These are phyloP conservation scores for Pecten maximus DNA, from an alignment of 2,888 invertebrate genomes.

Conservation along the genomic window DNA sequence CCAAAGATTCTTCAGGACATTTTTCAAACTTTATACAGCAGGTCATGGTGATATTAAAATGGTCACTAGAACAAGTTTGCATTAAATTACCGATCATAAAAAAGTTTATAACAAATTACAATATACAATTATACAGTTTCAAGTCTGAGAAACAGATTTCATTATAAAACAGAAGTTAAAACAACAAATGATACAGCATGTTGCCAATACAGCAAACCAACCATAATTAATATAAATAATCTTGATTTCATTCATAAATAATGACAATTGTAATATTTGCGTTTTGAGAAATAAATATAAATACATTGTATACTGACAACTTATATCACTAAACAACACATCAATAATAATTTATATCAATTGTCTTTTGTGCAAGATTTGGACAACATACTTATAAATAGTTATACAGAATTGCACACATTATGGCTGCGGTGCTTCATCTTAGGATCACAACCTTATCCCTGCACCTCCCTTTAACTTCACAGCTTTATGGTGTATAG, in stretches of 20 bases:
- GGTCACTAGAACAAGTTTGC: not conserved
- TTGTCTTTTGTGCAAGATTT: constrained; percentile 35
- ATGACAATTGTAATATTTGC: constrained; percentile 18
- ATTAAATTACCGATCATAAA: not conserved
- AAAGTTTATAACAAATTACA: not conserved
- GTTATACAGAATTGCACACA: constrained; percentile 26
- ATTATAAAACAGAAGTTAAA: constrained; percentile 19
- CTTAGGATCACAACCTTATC: constrained; percentile 10
- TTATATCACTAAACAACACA: constrained; percentile 33
- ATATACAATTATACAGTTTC: not conserved
- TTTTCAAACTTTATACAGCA: not conserved
- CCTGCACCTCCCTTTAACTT: constrained; percentile 6
- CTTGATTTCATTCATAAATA: constrained; percentile 33
- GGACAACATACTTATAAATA: constrained; percentile 29
- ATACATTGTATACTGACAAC: constrained; percentile 29
- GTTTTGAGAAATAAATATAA: constrained; percentile 33
- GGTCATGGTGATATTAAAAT: not conserved
- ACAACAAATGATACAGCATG: constrained; percentile 22
- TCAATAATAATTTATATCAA: constrained; percentile 33
- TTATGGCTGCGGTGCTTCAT: constrained; percentile 18
- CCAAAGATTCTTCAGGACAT: not conserved
- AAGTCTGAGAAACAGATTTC: not conserved
- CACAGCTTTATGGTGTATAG: constrained; percentile 15
- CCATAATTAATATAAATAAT: constrained; percentile 9
- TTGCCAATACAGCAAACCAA: not conserved